Evolutionary conservation across 2,888 invertebrate genomes (phyloP).

Genomic region (Rotaria magnacalcarata): DNA sequence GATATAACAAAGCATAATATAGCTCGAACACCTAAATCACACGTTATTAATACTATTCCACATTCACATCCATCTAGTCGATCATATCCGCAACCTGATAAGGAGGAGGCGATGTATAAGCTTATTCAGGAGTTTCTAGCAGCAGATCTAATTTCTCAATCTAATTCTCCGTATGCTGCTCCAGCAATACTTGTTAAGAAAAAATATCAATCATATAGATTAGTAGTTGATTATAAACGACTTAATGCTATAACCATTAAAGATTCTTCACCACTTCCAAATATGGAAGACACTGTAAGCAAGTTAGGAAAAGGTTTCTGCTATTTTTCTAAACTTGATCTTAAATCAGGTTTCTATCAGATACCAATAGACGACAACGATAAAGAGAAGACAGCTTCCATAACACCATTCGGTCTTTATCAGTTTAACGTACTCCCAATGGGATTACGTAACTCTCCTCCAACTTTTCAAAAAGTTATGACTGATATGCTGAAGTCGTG

Average conservation of each 20-base stretch:
- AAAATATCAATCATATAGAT: too few species aligned
- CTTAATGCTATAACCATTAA: neutral
- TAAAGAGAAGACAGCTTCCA: neutral
- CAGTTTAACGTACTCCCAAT: too few species aligned
- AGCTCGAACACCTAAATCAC: neutral
- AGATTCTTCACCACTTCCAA: neutral
- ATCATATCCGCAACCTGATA: neutral
- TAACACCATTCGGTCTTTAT: too few species aligned
- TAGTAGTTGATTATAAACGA: too few species aligned
- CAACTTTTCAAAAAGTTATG: neutral
- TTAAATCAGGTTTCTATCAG: neutral
- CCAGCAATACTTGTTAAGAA: too few species aligned
- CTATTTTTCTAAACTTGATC: neutral
- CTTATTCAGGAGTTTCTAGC: neutral
- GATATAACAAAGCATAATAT: neutral
- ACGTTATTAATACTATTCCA: neutral
- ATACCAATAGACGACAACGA: neutral
- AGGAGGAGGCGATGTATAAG: neutral
- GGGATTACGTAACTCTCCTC: too few species aligned
- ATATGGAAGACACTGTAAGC: neutral
- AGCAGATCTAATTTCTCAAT: neutral
- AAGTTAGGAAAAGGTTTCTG: neutral
- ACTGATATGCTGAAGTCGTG: neutral
- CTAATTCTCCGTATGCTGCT: too few species aligned
- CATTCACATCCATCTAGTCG: neutral